These are phyloP conservation scores for Cyclura pinguis DNA, from an alignment of 2,797 vertebrate genomes.

Conservation along the genomic window DNA sequence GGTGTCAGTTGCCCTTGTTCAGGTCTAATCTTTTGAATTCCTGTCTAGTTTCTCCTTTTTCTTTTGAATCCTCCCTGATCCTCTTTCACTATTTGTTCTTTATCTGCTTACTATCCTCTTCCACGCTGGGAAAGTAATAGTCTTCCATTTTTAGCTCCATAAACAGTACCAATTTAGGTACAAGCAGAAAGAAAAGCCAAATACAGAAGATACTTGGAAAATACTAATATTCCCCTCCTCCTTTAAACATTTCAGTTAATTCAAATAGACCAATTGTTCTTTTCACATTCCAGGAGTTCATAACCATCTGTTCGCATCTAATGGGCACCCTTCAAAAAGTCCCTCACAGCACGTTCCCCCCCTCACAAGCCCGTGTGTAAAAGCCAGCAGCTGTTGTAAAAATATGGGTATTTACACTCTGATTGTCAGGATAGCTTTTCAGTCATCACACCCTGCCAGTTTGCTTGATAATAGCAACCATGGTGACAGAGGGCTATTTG, in stretches of 20 bases:
- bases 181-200: rapidly evolving
- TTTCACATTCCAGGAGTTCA: background rate
- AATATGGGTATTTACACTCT: background rate
- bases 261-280: background rate
- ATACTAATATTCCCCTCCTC: background rate
- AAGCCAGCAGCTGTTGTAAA: conserved; percentile 15
- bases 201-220: rapidly evolving
- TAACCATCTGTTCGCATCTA: background rate
- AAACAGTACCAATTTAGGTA: background rate
- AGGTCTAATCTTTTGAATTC: background rate
- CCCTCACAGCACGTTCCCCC: background rate
- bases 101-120: background rate
- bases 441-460: conserved; percentile 6
- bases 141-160: background rate
- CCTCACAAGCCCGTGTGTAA: background rate
- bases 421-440: conserved; percentile 26
- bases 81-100: background rate
- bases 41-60: background rate
- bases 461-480: conserved; percentile 41
- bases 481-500: conserved; percentile 40
- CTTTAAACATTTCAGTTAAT: background rate
- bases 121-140: background rate
- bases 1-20: background rate
- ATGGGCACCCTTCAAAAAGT: background rate
- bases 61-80: conserved; percentile 4